Evolutionary conservation across 2,113 vertebrate genomes (phyloP).

Genomic region (Sciurus niger): DNA sequence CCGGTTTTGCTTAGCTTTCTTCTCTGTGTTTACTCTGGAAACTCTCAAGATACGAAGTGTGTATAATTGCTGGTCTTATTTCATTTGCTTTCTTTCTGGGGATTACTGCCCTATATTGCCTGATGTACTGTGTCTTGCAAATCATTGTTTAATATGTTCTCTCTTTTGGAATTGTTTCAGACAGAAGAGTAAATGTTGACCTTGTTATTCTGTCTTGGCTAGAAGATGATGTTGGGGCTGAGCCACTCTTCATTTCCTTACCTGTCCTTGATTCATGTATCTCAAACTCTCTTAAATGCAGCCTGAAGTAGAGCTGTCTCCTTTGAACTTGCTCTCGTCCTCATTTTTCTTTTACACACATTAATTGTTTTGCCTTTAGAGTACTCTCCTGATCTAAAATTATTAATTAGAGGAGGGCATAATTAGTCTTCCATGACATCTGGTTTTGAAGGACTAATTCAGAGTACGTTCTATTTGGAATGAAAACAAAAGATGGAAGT

Average conservation of each 20-base stretch:
- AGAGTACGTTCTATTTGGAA: slow-evolving; percentile 16
- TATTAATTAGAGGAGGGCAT: slow-evolving; percentile 68
- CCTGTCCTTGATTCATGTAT: slow-evolving; percentile 54
- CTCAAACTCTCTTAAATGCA: slow-evolving; percentile 18
- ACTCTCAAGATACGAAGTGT: not conserved
- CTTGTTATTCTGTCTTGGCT: slow-evolving; percentile 26
- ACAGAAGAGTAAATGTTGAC: slow-evolving; percentile 27
- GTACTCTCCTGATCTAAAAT: slow-evolving; percentile 71
- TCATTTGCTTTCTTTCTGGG: slow-evolving; percentile 49
- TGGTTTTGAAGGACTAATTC: slow-evolving; percentile 64
- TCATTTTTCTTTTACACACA: slow-evolving; percentile 64
- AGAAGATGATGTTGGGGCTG: not conserved
- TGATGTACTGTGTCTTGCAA: not conserved
- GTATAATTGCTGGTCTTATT: not conserved
- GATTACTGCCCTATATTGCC: not conserved
- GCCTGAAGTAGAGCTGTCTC: not conserved
- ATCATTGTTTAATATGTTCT: slow-evolving; percentile 42
- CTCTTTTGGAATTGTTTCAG: not conserved
- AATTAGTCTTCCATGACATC: slow-evolving; percentile 68
- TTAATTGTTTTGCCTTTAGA: slow-evolving; percentile 63
- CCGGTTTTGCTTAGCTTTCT: not conserved
- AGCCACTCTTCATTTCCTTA: slow-evolving; percentile 16
- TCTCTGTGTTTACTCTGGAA: slow-evolving; percentile 3
- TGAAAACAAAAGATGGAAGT: slow-evolving; percentile 56
- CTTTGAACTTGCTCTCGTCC: slow-evolving; percentile 38